Base-by-base conservation (phyloP, 1,140 invertebrate species). In the Cryptotermes secundus region DNA sequence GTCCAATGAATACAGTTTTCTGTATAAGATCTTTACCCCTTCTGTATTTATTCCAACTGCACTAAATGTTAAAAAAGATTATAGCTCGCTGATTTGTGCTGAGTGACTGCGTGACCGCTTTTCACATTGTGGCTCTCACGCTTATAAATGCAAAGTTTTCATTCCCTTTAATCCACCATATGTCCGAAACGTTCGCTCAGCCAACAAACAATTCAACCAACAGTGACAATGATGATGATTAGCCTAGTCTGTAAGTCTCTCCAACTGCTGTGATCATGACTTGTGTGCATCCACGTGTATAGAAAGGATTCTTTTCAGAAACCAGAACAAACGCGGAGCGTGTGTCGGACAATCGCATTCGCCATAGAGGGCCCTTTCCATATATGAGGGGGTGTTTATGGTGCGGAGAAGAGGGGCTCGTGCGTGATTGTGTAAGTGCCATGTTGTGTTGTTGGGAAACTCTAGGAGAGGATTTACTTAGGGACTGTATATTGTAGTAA, bases 211-310 rank as follows among this genome's bases (percentile, higher is more conserved):
- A 72, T 72, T 72, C 9, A 4, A 31, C 59, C 4, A 31, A 72
- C 59, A n/a, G 26, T 72, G 59, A 72, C 59, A 72, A 72, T 72
- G 59, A 72, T 72, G 59, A 72, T 72, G 59, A 72, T 72, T 72
- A 72, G 59, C 59, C 59, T n/a, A 72, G 59, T 72, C 14, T 19
- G 45, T 42, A 42, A 42, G 38, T 49, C 59, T 72, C 59, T 72
- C 59, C 59, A 72, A 72, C 19, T 72, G 59, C 59, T 72, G 59
- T 72, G 59, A 72, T 31, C 59, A 72, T 72, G 59, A 72, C 59
- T 72, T 72, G n/a, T 72, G 45, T 49, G 45, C 45, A 12, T 49
- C 14, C 45, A 49, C 45, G 16, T 42, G 53, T 59, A 59, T 59
- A 59, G 59, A 72, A n/a, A 72, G 59, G n/a, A 72, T 72, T 72